These are phyloP conservation scores for Hylyphantes graminicola DNA, from an alignment of 1,140 invertebrate species.

Conservation along the genomic window DNA sequence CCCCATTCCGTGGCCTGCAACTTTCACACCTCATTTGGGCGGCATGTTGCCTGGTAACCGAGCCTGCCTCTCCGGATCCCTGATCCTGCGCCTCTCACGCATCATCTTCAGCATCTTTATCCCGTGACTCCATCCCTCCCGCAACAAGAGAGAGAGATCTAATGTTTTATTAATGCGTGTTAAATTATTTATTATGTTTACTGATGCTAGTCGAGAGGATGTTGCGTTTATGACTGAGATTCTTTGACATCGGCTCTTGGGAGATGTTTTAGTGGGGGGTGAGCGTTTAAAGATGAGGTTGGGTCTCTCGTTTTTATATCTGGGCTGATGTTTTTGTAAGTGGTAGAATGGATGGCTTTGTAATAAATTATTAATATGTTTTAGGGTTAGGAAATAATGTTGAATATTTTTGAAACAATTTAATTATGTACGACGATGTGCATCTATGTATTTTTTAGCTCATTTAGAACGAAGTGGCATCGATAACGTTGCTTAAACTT, in stretches of 20 bases:
- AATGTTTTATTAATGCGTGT: constrained; percentile 59
- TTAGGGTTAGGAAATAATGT: too few relatives aligned
- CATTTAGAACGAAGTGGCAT: too few relatives aligned
- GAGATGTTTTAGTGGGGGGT: too few relatives aligned
- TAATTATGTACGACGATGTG: too few relatives aligned
- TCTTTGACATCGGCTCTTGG: neutral
- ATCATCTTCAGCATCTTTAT: constrained; percentile 18
- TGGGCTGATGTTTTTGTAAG: too few relatives aligned
- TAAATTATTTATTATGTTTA: constrained; percentile 59
- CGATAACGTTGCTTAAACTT: too few relatives aligned
- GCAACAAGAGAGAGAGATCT: constrained; percentile 14
- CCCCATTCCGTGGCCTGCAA: constrained; percentile 39
- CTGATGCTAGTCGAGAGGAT: constrained; percentile 11
- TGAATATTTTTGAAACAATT: too few relatives aligned
- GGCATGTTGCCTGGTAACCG: constrained; percentile 53
- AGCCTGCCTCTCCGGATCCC: constrained; percentile 48
- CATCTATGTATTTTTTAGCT: too few relatives aligned
- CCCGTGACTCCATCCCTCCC: constrained; percentile 15
- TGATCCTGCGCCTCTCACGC: constrained; percentile 24
- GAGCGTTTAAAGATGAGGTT: too few relatives aligned
- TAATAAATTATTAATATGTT: neutral
- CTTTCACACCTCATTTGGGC: constrained; percentile 60
- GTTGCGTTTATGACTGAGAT: constrained; percentile 27
- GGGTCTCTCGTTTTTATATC: too few relatives aligned
- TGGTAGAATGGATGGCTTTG: neutral